Percentiles rank a stretch among this genome's conserved stretches.
Evolutionary conservation across 2,797 vertebrate species (phyloP).

Genomic region (Sylvilagus floridanus): DNA sequence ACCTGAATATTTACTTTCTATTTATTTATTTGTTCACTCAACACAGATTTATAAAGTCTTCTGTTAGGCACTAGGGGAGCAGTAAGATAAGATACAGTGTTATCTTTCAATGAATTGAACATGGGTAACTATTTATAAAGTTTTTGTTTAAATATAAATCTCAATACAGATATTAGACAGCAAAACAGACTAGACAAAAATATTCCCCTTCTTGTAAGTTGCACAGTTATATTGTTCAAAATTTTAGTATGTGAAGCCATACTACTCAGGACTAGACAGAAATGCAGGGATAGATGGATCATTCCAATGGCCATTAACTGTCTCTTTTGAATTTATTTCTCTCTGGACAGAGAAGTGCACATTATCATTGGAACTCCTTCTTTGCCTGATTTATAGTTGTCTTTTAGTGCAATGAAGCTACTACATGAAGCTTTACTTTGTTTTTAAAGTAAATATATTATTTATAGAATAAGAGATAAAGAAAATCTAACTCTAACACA

Average conservation of each 20-base stretch:
- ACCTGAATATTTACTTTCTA: slow-evolving; percentile 22
- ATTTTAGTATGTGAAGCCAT: slow-evolving; percentile 62
- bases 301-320: slow-evolving; percentile 57
- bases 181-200: slow-evolving; percentile 57
- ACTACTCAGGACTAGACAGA: slow-evolving; percentile 53
- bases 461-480: slow-evolving; percentile 70
- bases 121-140: slow-evolving; percentile 47
- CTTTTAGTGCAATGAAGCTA: slow-evolving; percentile 62
- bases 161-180: slow-evolving; percentile 10
- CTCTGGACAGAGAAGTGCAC: slow-evolving; percentile 59
- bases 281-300: slow-evolving; percentile 43
- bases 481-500: slow-evolving; percentile 55
- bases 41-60: slow-evolving; percentile 19
- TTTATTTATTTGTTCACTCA: slow-evolving; percentile 50
- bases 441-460: slow-evolving; percentile 68
- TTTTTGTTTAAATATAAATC: slow-evolving; percentile 70
- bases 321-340: slow-evolving; percentile 69
- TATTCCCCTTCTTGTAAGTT: slow-evolving; percentile 47
- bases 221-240: slow-evolving; percentile 44
- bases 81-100: neutral
- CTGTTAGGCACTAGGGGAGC: neutral
- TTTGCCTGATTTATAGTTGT: slow-evolving; percentile 68
- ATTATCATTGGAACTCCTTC: slow-evolving; percentile 67
- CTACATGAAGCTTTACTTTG: slow-evolving; percentile 60
- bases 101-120: slow-evolving; percentile 14